These are phyloP conservation scores for Tetragnatha versicolor DNA, from an alignment of 1,140 invertebrate genomes.

Conservation along the genomic window DNA sequence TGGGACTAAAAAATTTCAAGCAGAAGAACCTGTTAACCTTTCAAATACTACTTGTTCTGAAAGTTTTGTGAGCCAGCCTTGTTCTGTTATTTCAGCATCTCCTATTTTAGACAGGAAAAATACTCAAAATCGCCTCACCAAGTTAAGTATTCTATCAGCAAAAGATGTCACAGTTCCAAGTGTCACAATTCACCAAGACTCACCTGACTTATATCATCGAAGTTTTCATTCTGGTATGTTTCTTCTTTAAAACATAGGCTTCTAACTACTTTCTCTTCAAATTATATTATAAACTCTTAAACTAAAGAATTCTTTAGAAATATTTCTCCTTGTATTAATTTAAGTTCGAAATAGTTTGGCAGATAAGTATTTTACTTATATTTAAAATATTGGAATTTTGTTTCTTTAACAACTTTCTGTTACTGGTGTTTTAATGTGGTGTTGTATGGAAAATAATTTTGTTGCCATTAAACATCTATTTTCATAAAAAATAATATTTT, in stretches of 20 bases:
- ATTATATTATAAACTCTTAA: no score
- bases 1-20: not conserved
- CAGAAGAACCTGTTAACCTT: not conserved
- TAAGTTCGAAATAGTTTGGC: no score
- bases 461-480: no score
- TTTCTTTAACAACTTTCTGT: no score
- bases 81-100: conserved; percentile 42
- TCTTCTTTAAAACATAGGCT: not conserved
- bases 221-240: conserved; percentile 43
- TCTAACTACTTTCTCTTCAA: no score
- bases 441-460: no score
- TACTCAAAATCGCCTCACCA: not conserved
- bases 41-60: conserved; percentile 22
- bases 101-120: not conserved
- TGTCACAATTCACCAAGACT: conserved; percentile 34
- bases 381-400: no score
- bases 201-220: conserved; percentile 34
- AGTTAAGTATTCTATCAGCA: conserved; percentile 7
- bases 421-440: no score
- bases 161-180: conserved; percentile 34
- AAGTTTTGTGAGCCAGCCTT: conserved; percentile 8
- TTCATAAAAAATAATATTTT: no score
- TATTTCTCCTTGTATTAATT: no score
- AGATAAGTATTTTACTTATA: no score
- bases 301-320: no score